Conservation (phyloP, 2,113 vertebrate genomes). For the Vombatus ursinus region DNA sequence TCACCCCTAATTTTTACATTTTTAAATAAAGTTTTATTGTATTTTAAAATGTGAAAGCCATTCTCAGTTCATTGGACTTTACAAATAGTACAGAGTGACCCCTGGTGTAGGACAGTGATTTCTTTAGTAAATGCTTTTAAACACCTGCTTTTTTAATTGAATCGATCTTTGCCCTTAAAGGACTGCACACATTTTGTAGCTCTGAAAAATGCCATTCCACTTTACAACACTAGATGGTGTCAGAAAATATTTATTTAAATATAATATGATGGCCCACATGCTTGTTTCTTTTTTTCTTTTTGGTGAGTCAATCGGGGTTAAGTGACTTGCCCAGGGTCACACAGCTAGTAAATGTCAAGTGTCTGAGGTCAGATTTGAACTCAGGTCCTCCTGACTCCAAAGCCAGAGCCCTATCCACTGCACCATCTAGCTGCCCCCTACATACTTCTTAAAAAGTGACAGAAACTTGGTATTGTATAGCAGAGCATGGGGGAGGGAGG, state of each 20-base stretch:
- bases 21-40: neutral
- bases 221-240: neutral
- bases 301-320: no score
- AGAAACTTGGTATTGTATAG: constrained; percentile 5
- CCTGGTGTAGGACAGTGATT: neutral
- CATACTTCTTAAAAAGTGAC: neutral
- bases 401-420: no score
- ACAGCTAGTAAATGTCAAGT: no score
- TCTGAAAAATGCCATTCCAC: constrained; percentile 37
- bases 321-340: no score
- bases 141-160: neutral
- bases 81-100: neutral
- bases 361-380: no score
- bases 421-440: no score
- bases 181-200: neutral
- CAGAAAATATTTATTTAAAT: neutral
- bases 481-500: neutral
- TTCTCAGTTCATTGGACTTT: neutral
- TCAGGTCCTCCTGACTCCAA: no score
- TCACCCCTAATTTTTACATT: neutral
- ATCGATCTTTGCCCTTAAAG: neutral
- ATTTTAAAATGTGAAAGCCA: neutral
- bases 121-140: neutral
- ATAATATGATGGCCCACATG: neutral
- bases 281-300: neutral